These are phyloP conservation scores for Brachionus sp. DNA, from an alignment of 1,140 invertebrate species.

Conservation along the genomic window DNA sequence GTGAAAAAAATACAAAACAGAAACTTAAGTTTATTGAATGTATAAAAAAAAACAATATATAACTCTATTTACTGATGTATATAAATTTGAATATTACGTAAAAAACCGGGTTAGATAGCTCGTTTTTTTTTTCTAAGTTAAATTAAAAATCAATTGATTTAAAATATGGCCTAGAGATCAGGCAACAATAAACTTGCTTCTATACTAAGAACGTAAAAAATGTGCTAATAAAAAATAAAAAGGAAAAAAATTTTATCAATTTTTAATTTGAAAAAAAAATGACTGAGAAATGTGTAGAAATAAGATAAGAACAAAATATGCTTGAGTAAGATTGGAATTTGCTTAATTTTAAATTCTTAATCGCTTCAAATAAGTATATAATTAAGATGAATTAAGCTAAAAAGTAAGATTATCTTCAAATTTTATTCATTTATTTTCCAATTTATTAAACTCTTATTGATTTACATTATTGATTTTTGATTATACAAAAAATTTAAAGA, in stretches of 20 bases:
- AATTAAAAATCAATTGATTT: conserved; percentile 7
- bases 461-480: conserved; percentile 11
- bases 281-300: not conserved
- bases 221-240: not conserved
- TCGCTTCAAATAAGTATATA: not conserved
- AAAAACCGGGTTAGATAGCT: not conserved
- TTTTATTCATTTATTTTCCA: conserved; percentile 2
- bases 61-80: not conserved
- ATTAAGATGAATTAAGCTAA: not conserved
- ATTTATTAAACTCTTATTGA: conserved; percentile 11
- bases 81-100: not conserved
- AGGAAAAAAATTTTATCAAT: not conserved
- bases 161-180: not conserved
- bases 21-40: not conserved
- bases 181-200: not conserved
- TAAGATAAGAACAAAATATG: conserved; percentile 9
- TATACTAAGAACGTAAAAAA: not conserved
- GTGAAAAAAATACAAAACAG: not conserved
- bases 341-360: conserved; percentile 5
- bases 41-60: not conserved
- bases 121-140: not conserved
- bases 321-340: conserved; percentile 8
- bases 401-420: conserved; percentile 9
- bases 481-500: conserved; percentile 2
- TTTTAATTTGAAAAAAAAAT: not conserved